Percentiles rank a stretch among this genome's conserved stretches.
These are phyloP conservation scores for Oryzias woworae DNA, from an alignment of 2,113 vertebrate species.

Conservation along the genomic window DNA sequence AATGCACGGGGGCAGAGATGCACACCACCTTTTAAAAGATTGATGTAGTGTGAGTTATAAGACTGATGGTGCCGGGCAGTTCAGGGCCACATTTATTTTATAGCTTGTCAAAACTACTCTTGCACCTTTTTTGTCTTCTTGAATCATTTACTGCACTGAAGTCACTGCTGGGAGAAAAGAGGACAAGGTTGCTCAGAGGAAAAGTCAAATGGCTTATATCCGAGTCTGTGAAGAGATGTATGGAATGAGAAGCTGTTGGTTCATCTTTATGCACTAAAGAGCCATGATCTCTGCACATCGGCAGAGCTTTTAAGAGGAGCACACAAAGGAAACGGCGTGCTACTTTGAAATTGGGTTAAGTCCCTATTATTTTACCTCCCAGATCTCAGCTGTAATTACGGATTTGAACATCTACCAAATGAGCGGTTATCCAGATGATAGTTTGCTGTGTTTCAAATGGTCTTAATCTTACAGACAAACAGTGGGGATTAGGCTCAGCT, in stretches of 20 bases:
- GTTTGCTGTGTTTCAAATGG: neutral
- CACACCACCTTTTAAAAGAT: slow-evolving; percentile 44
- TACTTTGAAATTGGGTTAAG: neutral
- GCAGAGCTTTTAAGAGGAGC: neutral
- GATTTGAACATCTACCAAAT: slow-evolving; percentile 31
- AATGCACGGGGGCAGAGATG: slow-evolving; percentile 24
- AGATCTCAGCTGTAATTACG: slow-evolving; percentile 29
- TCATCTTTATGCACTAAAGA: too few species aligned
- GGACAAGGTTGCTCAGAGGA: slow-evolving; percentile 2
- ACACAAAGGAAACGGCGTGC: neutral
- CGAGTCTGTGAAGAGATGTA: neutral
- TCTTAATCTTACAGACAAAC: slow-evolving; percentile 23
- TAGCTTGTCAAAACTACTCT: slow-evolving; percentile 34
- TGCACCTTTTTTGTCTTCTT: slow-evolving; percentile 14
- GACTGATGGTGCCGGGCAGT: slow-evolving; percentile 25
- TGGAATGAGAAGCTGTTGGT: too few species aligned
- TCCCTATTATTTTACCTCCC: slow-evolving; percentile 14
- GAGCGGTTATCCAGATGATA: slow-evolving; percentile 8
- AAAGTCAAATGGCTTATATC: slow-evolving; percentile 4
- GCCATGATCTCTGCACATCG: too few species aligned
- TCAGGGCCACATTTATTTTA: slow-evolving; percentile 35
- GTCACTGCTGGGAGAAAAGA: neutral
- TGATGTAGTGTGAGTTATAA: slow-evolving; percentile 45
- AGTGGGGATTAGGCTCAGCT: slow-evolving; percentile 18
- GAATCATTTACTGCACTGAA: slow-evolving; percentile 1